Evolutionary conservation across 2,888 invertebrate species (phyloP).

Genomic region (Aricia artaxerxes): DNA sequence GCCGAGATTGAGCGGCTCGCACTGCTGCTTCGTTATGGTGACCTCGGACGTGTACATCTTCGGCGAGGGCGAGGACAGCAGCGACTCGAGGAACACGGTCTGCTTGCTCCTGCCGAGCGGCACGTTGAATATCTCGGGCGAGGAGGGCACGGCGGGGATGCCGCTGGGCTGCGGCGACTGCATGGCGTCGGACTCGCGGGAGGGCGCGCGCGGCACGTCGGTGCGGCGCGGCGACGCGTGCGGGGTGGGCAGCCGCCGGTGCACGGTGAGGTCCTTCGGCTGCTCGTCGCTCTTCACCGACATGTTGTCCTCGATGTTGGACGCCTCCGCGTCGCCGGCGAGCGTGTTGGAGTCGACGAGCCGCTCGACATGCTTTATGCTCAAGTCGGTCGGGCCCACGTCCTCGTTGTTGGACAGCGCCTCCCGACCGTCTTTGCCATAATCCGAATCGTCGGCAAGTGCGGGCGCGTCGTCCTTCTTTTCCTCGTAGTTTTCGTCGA

Average conservation of each 20-base stretch:
- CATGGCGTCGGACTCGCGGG: constrained; percentile 85
- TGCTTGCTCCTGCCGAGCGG: constrained; percentile 73
- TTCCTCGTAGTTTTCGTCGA: constrained; percentile 43
- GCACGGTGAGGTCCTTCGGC: constrained; percentile 82
- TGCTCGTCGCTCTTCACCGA: constrained; percentile 77
- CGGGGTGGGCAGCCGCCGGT: constrained; percentile 70
- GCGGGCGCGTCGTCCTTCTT: constrained; percentile 38
- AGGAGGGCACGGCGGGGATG: constrained; percentile 85
- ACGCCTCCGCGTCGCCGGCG: constrained; percentile 52
- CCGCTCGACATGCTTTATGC: constrained; percentile 64
- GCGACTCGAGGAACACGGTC: constrained; percentile 81
- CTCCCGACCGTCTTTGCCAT: constrained; percentile 45
- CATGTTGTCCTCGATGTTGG: constrained; percentile 58
- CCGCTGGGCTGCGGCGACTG: constrained; percentile 88
- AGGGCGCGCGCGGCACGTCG: constrained; percentile 81
- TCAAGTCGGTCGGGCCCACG: constrained; percentile 80
- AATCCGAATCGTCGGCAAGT: constrained; percentile 37
- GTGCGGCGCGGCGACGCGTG: constrained; percentile 72
- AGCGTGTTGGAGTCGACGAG: constrained; percentile 49
- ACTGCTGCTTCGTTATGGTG: constrained; percentile 79
- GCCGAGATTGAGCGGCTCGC: constrained; percentile 85
- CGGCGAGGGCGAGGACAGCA: constrained; percentile 81
- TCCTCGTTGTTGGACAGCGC: constrained; percentile 58
- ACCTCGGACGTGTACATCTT: constrained; percentile 81
- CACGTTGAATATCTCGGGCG: constrained; percentile 83